These are phyloP conservation scores for Ochropacha duplaris DNA, from an alignment of 2,888 invertebrate genomes.

Conservation along the genomic window DNA sequence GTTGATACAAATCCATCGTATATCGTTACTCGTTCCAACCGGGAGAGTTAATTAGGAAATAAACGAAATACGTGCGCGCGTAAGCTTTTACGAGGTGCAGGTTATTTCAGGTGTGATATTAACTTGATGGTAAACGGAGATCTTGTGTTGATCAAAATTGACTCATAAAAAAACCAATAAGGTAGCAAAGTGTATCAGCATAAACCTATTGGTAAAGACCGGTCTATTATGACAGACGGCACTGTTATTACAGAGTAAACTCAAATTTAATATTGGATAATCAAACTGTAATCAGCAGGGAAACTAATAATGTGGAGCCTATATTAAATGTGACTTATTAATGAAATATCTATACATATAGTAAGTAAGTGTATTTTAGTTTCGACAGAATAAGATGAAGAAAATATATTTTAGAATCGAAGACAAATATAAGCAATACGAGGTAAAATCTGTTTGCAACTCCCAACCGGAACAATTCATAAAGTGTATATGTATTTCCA, in stretches of 20 bases:
- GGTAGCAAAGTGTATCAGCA: background rate
- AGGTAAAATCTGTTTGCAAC: background rate
- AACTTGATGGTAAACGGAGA: background rate
- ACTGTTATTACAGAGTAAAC: too few relatives aligned
- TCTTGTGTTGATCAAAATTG: background rate
- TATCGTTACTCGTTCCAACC: constrained; percentile 18
- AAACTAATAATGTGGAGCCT: too few relatives aligned
- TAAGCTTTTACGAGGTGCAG: constrained; percentile 10
- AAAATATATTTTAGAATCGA: background rate
- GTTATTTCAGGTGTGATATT: background rate
- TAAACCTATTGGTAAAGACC: background rate
- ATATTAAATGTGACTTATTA: too few relatives aligned
- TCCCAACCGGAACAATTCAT: background rate
- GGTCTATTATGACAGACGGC: too few relatives aligned
- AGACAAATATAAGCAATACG: too few relatives aligned
- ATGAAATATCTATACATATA: too few relatives aligned
- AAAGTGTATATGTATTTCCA: background rate
- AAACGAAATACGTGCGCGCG: constrained; percentile 37
- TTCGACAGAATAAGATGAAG: background rate
- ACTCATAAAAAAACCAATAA: background rate
- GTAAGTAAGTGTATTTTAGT: background rate
- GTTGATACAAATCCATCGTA: constrained; percentile 19
- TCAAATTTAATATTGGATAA: too few relatives aligned
- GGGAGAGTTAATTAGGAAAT: constrained; percentile 48
- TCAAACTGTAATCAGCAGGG: too few relatives aligned